Evolutionary conservation across 2,888 invertebrate genomes (phyloP), one percentile per base, ranked within the genome.

Genomic region (Gari tellinella): DNA sequence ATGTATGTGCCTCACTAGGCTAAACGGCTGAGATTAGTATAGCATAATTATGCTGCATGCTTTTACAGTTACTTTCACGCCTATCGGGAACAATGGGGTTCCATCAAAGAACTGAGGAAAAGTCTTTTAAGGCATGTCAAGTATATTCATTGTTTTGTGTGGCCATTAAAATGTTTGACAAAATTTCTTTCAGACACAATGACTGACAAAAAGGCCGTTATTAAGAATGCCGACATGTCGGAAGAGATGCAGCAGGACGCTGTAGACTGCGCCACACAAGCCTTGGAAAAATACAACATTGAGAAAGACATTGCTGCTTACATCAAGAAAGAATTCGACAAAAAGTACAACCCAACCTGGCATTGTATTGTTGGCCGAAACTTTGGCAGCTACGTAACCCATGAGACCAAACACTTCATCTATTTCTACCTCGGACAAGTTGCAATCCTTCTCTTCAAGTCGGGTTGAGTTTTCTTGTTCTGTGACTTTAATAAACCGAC

Each of bases 171-270:
- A n/a, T n/a, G n/a, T n/a, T n/a, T n/a, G n/a, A n/a, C n/a, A n/a
- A n/a, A n/a, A n/a, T 10, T 31, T 31, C 4, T 31, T 31, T 31
- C 31, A 31, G 31, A 4, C 31, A 31, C 10, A 4, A 72, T 72
- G 72, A 25, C 77, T 58, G 88, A 89, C 38, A 65, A 89, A 38
- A 99, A 99, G 94, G 99, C 99, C 91, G 99, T 99, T 82, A 99
- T 99, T 93, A 99, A 99, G 94, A 99, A 99, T 95, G 99, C 99
- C 90, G 99, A 99, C 93, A 99, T 99, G 99, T 96, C 97, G 89
- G 99, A 99, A 93, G 99, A 99, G 94, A 99, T 99, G 99, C 99
- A 99, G 95, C 99, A 99, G 92, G 99, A 99, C 93, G 98, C 99
- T 86, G 98, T 99, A 37, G 99, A 99, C 93, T 98, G 98, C 93